Base-by-base conservation (phyloP, 2,113 vertebrate species). In the Blennius ocellaris region DNA sequence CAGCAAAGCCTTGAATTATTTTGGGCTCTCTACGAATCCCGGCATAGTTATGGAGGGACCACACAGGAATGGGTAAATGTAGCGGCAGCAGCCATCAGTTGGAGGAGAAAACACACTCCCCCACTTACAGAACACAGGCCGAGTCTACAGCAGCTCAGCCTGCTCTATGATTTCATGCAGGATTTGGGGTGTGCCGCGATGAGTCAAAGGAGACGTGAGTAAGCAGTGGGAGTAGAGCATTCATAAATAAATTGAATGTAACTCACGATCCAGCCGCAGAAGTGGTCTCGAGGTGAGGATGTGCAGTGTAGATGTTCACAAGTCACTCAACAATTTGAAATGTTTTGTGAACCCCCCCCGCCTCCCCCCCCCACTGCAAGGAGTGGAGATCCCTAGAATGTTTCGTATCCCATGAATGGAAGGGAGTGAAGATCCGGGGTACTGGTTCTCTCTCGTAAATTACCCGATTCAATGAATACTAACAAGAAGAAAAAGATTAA, bases 91-190 rank as follows among this genome's bases (percentile, higher is more conserved):
- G 51, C 21, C 21, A 30, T 80, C 50, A 63, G 63, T 68, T 63
- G 69, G 50, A 16, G 50, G 61, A 56, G 55, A 73, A 76, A 76
- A 68, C 64, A 72, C 66, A 67, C 37, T 7, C 45, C 75, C 63
- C 21, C 21, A 30, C 56, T 68, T 43, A 73, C 40, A 81, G 43
- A 75, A 60, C 16, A 51, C 49, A 85, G 45, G 47, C 74, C 21
- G 2, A 30, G 21, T 30, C 21, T 30, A 30, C 21, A 30, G 21
- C 21, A 30, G 21, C 66, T 76, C 79, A 89, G 78, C 73, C 75
- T 75, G 79, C 70, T 88, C 78, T 71, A 5, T 73, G 78, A 87
- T 89, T 86, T 87, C 80, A 88, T 71, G 79, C 81, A 78, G 82
- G 70, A 85, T 82, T 85, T 87, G 59, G 60, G 78, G 61, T 78